A percentile compares a stretch with the other conserved stretches of the same genome.
Conservation (phyloP, 2,888 invertebrate genomes). For the Tortricodes alternella region DNA sequence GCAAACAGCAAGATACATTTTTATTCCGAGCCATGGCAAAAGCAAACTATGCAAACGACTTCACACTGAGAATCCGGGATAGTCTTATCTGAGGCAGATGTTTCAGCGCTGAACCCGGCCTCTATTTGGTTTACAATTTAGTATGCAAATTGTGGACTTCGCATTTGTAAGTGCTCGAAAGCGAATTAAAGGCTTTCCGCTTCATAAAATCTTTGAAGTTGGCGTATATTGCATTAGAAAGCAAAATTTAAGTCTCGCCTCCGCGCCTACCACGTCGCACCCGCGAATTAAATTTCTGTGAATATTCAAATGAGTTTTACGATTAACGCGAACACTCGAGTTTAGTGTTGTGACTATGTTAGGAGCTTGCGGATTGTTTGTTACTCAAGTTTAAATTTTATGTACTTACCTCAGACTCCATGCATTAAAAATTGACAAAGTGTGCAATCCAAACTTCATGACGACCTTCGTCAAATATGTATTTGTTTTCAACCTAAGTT, state of each 20-base stretch:
- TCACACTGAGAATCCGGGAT: constrained; percentile 46
- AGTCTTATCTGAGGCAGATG: constrained; percentile 60
- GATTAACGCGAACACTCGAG: constrained; percentile 54
- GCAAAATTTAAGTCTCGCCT: constrained; percentile 48
- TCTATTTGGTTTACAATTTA: constrained; percentile 70
- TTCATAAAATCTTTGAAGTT: constrained; percentile 55
- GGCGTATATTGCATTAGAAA: constrained; percentile 52
- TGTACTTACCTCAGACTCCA: constrained; percentile 37
- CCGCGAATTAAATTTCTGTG: constrained; percentile 51
- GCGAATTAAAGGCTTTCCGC: constrained; percentile 57
- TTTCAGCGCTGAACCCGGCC: constrained; percentile 44
- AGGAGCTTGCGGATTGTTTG: constrained; percentile 43
- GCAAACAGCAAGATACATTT: constrained; percentile 55
- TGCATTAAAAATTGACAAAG: constrained; percentile 25
- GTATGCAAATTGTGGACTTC: constrained; percentile 66
- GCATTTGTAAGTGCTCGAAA: constrained; percentile 59
- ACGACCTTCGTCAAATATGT: not conserved
- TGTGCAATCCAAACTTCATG: constrained; percentile 2
- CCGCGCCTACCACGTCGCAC: constrained; percentile 39
- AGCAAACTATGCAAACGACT: constrained; percentile 59
- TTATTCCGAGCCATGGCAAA: constrained; percentile 45
- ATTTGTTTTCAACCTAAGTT: too few relatives aligned
- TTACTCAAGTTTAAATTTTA: constrained; percentile 52
- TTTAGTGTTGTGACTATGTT: constrained; percentile 48
- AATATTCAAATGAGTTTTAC: constrained; percentile 64